Percentiles rank a stretch among this genome's conserved stretches.
These are phyloP conservation scores for Hypanus sabinus DNA, from an alignment of 2,113 vertebrate species.

Conservation along the genomic window DNA sequence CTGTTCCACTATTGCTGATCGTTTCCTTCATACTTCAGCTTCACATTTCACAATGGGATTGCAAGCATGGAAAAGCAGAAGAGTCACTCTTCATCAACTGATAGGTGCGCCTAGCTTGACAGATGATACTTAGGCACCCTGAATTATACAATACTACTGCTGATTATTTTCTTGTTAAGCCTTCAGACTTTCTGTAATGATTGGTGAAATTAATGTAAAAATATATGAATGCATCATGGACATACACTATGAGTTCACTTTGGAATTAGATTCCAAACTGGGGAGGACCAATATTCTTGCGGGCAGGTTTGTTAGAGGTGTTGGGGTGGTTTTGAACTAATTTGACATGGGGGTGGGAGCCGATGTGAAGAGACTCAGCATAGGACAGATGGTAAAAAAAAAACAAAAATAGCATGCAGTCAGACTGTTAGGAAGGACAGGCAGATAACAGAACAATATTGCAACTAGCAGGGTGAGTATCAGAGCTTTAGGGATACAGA, in stretches of 20 bases:
- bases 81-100: neutral
- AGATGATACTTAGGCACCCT: neutral
- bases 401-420: too few species aligned
- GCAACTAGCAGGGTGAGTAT: too few species aligned
- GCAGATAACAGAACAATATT: too few species aligned
- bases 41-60: neutral
- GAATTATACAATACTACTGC: neutral
- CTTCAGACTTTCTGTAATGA: neutral
- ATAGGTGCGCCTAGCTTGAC: neutral
- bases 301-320: too few species aligned
- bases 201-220: neutral
- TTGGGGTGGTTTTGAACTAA: too few species aligned
- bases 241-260: neutral
- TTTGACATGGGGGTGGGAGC: too few species aligned
- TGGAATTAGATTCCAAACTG: neutral
- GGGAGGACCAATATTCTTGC: too few species aligned
- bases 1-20: neutral
- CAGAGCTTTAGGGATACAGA: too few species aligned
- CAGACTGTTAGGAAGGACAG: too few species aligned
- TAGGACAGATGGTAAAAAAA: too few species aligned
- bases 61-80: neutral
- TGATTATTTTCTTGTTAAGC: neutral
- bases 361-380: too few species aligned
- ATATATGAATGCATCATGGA: neutral
- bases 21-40: neutral